These are phyloP conservation scores for Himalopsyche japonica DNA, from an alignment of 2,888 invertebrate species.

Conservation along the genomic window DNA sequence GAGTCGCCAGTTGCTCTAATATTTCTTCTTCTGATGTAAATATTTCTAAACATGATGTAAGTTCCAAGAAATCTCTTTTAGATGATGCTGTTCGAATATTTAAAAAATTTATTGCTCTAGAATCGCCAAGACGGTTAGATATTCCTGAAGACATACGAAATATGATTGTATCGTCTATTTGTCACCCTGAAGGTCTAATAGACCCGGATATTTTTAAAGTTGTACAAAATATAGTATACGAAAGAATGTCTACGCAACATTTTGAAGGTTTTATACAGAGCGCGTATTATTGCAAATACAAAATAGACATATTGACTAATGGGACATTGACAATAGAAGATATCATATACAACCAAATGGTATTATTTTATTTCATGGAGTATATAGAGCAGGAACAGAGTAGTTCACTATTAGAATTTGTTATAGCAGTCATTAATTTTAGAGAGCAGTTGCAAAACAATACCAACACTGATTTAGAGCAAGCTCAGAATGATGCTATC, in stretches of 20 bases:
- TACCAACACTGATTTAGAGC: slow-evolving; percentile 64
- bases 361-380: slow-evolving; percentile 94
- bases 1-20: slow-evolving; percentile 26
- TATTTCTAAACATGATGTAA: background rate
- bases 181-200: slow-evolving; percentile 66
- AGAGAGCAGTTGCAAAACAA: slow-evolving; percentile 70
- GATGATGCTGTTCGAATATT: slow-evolving; percentile 74
- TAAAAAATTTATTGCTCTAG: slow-evolving; percentile 75
- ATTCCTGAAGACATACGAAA: slow-evolving; percentile 63
- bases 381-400: slow-evolving; percentile 87
- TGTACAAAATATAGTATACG: slow-evolving; percentile 70
- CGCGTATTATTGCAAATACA: slow-evolving; percentile 88
- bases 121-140: slow-evolving; percentile 64
- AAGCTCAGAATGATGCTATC: slow-evolving; percentile 91
- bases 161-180: slow-evolving; percentile 68
- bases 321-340: slow-evolving; percentile 81
- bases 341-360: slow-evolving; percentile 87
- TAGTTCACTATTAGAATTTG: slow-evolving; percentile 78
- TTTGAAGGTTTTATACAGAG: slow-evolving; percentile 82
- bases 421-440: slow-evolving; percentile 88
- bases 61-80: slow-evolving; percentile 43
- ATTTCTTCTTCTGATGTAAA: slow-evolving; percentile 4
- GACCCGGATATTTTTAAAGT: slow-evolving; percentile 73
- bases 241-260: slow-evolving; percentile 72
- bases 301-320: slow-evolving; percentile 86